These are phyloP conservation scores for Autographa gamma DNA, from an alignment of 2,888 invertebrate genomes.

Conservation along the genomic window DNA sequence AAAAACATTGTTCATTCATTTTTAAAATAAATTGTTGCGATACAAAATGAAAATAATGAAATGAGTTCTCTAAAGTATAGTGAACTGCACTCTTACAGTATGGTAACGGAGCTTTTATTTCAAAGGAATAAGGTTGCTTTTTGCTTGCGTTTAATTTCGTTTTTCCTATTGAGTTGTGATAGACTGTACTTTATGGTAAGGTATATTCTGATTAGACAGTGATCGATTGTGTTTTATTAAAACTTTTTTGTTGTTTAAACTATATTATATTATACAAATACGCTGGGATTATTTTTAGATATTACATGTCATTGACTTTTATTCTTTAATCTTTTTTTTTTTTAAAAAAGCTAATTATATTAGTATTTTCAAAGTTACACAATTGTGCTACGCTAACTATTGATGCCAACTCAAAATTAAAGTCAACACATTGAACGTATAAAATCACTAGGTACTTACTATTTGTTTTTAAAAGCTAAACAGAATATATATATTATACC, in stretches of 20 bases:
- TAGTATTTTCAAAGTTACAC: too few relatives aligned
- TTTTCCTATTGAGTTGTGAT: not conserved
- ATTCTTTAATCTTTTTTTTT: too few relatives aligned
- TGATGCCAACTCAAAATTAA: too few relatives aligned
- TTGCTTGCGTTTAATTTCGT: too few relatives aligned
- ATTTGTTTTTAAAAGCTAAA: too few relatives aligned
- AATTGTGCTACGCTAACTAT: too few relatives aligned
- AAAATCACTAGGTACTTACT: too few relatives aligned
- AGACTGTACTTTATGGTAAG: not conserved
- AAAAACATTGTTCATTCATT: constrained; percentile 48
- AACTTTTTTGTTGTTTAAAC: not conserved
- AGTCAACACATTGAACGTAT: too few relatives aligned
- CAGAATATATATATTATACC: too few relatives aligned
- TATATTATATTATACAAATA: not conserved
- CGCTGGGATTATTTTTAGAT: not conserved
- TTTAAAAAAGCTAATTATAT: too few relatives aligned
- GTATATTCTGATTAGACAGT: not conserved
- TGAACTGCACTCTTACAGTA: too few relatives aligned
- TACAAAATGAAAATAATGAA: constrained; percentile 20
- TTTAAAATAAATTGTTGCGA: constrained; percentile 28
- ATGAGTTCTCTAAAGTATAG: too few relatives aligned
- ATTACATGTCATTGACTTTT: not conserved
- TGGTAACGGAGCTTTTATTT: not conserved
- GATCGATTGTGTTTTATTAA: not conserved
- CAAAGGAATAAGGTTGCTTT: not conserved